Conservation (phyloP, 2,888 invertebrate genomes). For the Gymnosoma rotundatum region DNA sequence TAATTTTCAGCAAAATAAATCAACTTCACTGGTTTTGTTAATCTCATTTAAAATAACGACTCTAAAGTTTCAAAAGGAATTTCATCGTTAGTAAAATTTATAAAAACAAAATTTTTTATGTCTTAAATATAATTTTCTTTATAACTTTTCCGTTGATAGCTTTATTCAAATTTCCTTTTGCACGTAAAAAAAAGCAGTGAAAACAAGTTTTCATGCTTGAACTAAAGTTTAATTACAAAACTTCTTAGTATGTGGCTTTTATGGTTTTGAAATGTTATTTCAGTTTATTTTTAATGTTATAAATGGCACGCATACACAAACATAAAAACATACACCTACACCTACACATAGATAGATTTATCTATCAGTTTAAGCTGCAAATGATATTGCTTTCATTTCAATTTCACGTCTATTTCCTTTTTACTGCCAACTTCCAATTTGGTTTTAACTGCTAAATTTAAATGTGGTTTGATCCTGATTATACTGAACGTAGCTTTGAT, state of each 20-base stretch:
- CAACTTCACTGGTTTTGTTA: too few relatives aligned
- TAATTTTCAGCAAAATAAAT: too few relatives aligned
- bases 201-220: neutral
- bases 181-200: neutral
- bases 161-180: constrained; percentile 4
- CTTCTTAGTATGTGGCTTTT: constrained; percentile 69
- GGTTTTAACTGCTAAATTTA: constrained; percentile 48
- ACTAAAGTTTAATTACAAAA: constrained; percentile 71
- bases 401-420: neutral
- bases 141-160: neutral
- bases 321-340: too few relatives aligned
- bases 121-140: neutral
- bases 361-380: constrained; percentile 7
- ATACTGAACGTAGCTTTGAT: constrained; percentile 51
- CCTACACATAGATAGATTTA: neutral
- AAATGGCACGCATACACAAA: neutral
- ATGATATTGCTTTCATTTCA: neutral
- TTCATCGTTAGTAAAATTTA: too few relatives aligned
- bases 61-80: too few relatives aligned
- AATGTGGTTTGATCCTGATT: constrained; percentile 60
- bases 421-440: constrained; percentile 18
- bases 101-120: too few relatives aligned
- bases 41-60: too few relatives aligned
- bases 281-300: constrained; percentile 3
- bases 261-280: constrained; percentile 58